These are phyloP conservation scores for Watsonalla binaria DNA, from an alignment of 2,888 invertebrate genomes.

Conservation along the genomic window DNA sequence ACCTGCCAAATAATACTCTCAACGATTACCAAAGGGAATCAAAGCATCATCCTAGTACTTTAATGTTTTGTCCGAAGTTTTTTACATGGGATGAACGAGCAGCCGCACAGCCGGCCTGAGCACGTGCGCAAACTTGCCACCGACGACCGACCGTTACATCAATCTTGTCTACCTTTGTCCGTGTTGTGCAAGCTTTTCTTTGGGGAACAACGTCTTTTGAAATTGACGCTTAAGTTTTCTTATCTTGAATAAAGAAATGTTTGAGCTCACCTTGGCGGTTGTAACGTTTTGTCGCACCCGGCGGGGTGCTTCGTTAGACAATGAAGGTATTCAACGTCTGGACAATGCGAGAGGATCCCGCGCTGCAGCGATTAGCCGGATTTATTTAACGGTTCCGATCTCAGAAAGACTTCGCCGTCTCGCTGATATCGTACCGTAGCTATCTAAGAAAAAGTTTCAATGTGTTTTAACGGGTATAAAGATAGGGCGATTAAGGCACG, in stretches of 20 bases:
- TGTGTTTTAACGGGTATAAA: not conserved
- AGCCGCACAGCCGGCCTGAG: slow-evolving; percentile 56
- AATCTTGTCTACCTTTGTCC: slow-evolving; percentile 66
- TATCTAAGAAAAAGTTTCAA: not conserved
- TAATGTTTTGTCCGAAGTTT: slow-evolving; percentile 14
- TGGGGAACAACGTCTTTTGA: slow-evolving; percentile 13
- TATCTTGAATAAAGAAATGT: slow-evolving; percentile 26
- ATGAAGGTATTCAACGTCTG: slow-evolving; percentile 67
- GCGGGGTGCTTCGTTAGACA: slow-evolving; percentile 44
- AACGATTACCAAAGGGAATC: not conserved
- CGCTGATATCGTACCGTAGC: slow-evolving; percentile 26
- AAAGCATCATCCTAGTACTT: slow-evolving; percentile 4
- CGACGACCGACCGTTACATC: slow-evolving; percentile 69
- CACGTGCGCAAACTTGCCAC: slow-evolving; percentile 69
- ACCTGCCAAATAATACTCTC: not conserved
- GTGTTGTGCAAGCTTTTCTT: slow-evolving; percentile 54
- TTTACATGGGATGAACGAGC: slow-evolving; percentile 19
- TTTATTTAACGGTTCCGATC: slow-evolving; percentile 66
- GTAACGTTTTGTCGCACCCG: slow-evolving; percentile 22
- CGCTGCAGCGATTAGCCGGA: slow-evolving; percentile 58
- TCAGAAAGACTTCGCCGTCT: slow-evolving; percentile 23
- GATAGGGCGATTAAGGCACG: not conserved
- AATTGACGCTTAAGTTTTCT: slow-evolving; percentile 20
- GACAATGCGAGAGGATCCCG: slow-evolving; percentile 56
- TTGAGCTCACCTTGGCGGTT: slow-evolving; percentile 16